Base-by-base conservation (phyloP, 92 coral and sea anemone genomes). In the Epizoanthus scotinus region DNA sequence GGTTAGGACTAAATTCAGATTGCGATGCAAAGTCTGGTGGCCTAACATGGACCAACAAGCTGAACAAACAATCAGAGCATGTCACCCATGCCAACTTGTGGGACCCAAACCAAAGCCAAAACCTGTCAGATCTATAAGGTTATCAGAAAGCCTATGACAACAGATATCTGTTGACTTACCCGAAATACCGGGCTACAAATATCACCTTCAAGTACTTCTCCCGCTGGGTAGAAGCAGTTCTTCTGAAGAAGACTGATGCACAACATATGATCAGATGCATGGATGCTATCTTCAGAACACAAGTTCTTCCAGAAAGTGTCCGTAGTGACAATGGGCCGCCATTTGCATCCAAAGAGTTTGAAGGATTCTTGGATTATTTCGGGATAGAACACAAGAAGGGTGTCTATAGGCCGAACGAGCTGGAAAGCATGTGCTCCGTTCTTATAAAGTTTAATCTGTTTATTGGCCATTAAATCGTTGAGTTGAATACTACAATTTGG, bases 331-430 rank as follows among this genome's bases (percentile, higher is more conserved):
- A 83, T 64, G 86, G 89, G 28, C 89, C 87, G 2, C 89, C 94
- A 14, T 90, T 87, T 49, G 84, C 81, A 24, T 84, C 90, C 25
- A 85, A 78, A 24, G 89, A 91, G 20, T 88, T 90, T 90, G n/a
- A n/a, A n/a, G n/a, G n/a, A n/a, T n/a, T n/a, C 84, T 62, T 84
- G 28, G 85, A 73, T 19, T 83, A 88, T 58, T 69, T 91, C 17
- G 87, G 87, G 38, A 84, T 84, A 15, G 81, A 56, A 3, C 94
- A 87, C 86, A 81, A 63, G 65, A 87, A 91, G 61, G 88, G 89
- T 19, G 79, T 87, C 17, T 87, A 74, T 54, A 88, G 94, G 91
- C 90, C 87, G n/a, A n/a, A n/a, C n/a, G n/a, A n/a, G n/a, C n/a
- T n/a, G n/a, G n/a, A n/a, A n/a, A n/a, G n/a, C n/a, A n/a, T n/a